Evolutionary conservation across 1,140 invertebrate genomes (phyloP).

Genomic region (Drosophila bocki): DNA sequence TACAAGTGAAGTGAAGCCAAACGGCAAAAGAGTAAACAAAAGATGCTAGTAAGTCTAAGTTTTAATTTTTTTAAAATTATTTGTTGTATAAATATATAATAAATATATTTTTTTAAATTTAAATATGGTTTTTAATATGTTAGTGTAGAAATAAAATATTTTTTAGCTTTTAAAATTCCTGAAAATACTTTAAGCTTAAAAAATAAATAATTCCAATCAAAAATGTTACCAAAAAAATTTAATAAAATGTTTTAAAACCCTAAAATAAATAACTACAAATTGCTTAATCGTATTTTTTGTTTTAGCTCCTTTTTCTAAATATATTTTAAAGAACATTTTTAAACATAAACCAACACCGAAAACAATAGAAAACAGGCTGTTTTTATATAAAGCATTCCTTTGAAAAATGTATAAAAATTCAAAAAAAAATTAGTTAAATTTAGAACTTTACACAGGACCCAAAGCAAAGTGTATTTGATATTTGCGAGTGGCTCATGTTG

Average conservation of each 20-base stretch:
- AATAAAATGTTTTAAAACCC: no score
- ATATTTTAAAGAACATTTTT: not conserved
- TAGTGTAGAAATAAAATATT: not conserved
- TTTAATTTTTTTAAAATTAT: not conserved
- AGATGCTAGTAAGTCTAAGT: not conserved
- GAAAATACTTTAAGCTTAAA: no score
- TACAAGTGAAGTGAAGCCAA: slow-evolving; percentile 19
- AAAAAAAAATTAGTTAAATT: not conserved
- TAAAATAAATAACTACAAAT: not conserved
- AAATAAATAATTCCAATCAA: no score
- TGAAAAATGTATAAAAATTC: not conserved
- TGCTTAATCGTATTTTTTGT: not conserved
- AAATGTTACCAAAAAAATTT: no score
- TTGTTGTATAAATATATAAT: not conserved
- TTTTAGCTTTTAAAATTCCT: not conserved
- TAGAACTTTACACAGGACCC: not conserved
- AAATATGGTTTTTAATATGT: not conserved
- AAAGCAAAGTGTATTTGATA: not conserved
- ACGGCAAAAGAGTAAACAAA: not conserved
- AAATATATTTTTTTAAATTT: not conserved
- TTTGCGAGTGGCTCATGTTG: not conserved
- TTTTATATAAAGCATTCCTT: not conserved
- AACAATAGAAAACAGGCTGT: not conserved
- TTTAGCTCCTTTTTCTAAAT: not conserved
- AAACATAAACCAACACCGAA: no score